Base-by-base conservation (phyloP, 1,140 invertebrate species). In the Eciton burchellii region DNA sequence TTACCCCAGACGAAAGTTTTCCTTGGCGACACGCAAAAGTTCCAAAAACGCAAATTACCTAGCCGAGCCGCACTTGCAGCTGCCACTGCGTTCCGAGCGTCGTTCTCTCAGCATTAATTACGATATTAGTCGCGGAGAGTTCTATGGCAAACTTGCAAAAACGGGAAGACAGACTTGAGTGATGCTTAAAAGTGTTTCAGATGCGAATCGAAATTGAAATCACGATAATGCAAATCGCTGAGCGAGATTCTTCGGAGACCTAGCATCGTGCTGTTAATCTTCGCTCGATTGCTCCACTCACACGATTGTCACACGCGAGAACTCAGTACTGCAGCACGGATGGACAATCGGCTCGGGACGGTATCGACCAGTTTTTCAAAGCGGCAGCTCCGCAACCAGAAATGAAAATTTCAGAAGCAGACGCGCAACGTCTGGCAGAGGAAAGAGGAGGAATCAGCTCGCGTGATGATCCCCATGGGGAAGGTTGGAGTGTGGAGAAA, bases 361-460 rank as follows among this genome's bases (percentile, higher is more conserved):
- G 60, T 81, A 81, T 81, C 73, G 77, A 73, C 77, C 77, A 54
- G 47, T 79, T 11, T 49, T 65, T n/a, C 62, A 26, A 35, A 62
- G 73, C 68, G 77, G 43, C 62, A 60, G 56, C 73, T 73, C 68
- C 43, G 29, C 43, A 47, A 54, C 14, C 26, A 12, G 68, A n/a
- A 43, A 81, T 81, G 56, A 81, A 81, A 81, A 81, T 81, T 81
- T 81, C 26, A 81, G 77, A 73, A 81, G 77, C 77, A 57, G 68
- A 81, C 70, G 74, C 77, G 12, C 43, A 68, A 54, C 68, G 49
- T 56, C n/a, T n/a, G n/a, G 45, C 35, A 45, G 45, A 68, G 59
- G 24, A 62, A 62, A 62, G 26, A 49, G 29, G 56, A 59, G 54
- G 41, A 49, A 19, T 29, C 41, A 49, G 29, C 26, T 70, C 66